A percentile compares a stretch with the other conserved stretches of the same genome.
phyloP scores from a whole-genome alignment of 1,140 invertebrate species.

The Rhopalosiphum maidis region DNA sequence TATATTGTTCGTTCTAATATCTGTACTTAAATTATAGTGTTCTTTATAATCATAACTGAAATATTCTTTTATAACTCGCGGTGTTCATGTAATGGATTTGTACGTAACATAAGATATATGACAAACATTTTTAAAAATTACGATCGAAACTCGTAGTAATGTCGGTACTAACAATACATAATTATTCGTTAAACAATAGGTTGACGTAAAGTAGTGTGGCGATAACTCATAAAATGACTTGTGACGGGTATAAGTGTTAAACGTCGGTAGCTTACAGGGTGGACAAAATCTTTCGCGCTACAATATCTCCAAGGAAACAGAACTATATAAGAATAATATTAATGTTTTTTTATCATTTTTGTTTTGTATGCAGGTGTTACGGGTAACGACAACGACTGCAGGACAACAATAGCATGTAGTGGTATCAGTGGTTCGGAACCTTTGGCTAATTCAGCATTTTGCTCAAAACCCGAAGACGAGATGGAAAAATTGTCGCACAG shows the following conservation, averaged over 20 bases:
- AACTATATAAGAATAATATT: not conserved
- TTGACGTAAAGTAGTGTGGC: not conserved
- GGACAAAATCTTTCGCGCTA: not conserved
- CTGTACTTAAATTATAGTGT: not conserved
- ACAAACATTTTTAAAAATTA: not conserved
- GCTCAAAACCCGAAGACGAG: conserved; percentile 36
- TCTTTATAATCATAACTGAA: not conserved
- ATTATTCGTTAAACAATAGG: not conserved
- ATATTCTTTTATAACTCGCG: not conserved
- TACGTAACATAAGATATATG: not conserved
- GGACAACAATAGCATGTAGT: not conserved
- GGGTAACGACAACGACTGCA: not conserved
- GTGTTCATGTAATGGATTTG: not conserved
- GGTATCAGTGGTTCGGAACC: not conserved
- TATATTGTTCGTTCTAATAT: not conserved
- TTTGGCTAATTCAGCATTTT: not conserved
- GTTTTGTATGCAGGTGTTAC: not conserved
- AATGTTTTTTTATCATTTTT: not conserved
- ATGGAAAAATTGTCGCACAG: conserved; percentile 21
- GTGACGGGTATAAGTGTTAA: not conserved
- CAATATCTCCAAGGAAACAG: not conserved
- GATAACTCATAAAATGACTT: not conserved
- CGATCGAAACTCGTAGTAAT: not conserved
- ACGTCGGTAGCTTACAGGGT: not conserved
- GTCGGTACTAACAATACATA: not conserved